phyloP scores from a whole-genome alignment of 2,113 vertebrate species.

The Thamnophis sirtalis region DNA sequence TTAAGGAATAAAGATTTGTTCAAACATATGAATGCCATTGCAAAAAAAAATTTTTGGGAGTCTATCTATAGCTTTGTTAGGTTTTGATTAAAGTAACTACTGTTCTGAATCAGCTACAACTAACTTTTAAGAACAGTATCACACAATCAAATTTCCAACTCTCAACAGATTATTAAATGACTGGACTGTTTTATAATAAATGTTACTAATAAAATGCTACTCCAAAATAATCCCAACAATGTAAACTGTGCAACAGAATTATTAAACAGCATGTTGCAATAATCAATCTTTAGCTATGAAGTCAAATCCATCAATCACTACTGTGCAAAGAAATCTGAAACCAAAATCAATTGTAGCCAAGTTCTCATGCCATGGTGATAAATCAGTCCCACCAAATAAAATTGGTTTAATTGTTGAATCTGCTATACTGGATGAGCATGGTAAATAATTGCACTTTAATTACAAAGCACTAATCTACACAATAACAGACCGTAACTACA shows the following conservation, averaged over 20 bases:
- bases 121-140: not conserved
- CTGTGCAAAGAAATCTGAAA: constrained; percentile 26
- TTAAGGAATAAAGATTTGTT: not conserved
- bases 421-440: not conserved
- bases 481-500: not conserved
- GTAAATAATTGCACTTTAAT: constrained; percentile 34
- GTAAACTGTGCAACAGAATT: constrained; percentile 60
- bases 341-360: constrained; percentile 54
- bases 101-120: not conserved
- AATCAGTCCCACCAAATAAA: constrained; percentile 58
- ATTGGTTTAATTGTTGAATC: constrained; percentile 26
- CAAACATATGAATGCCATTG: not conserved
- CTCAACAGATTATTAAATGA: constrained; percentile 54
- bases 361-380: constrained; percentile 59
- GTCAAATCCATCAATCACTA: constrained; percentile 65
- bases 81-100: not conserved
- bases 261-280: constrained; percentile 61
- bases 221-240: constrained; percentile 44
- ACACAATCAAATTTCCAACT: constrained; percentile 34
- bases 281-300: constrained; percentile 61
- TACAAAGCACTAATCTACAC: constrained; percentile 6
- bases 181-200: constrained; percentile 54
- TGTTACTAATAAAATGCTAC: constrained; percentile 54
- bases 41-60: not conserved
- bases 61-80: not conserved